Base-by-base conservation (phyloP, 1,140 invertebrate species). In the Apis cerana region DNA sequence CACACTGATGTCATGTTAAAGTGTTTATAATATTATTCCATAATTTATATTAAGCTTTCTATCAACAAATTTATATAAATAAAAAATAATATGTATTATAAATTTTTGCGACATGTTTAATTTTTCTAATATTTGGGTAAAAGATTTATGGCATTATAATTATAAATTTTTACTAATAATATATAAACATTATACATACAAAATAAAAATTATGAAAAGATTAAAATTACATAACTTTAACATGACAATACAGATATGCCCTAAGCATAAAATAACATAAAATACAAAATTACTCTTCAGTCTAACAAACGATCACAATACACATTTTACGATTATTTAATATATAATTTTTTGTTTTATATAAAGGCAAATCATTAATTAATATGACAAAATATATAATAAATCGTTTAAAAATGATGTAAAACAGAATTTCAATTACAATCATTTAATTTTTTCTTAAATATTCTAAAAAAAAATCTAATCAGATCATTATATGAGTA, bases 251-350 rank as follows among this genome's bases (percentile, higher is more conserved):
- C 21, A 52, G 19, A 21, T 23, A 68, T 48, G 13, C 5, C 12
- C 1, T 10, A 50, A 79, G 43, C 19, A 76, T 52, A 33, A 59
- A 67, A 50, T 27, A 71, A 80, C 10, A 23, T 79, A 69, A 61
- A 80, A 61, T 56, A 56, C 64, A 27, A 52, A 11, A n/a, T 58
- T 58, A 59, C 54, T 33, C 8, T 65, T 59, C 69, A 27, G 23
- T 80, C 61, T 79, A 83, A 23, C 56, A 59, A 83, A 65, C 58
- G 3, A 83, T 79, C 76, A 72, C 61, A 72, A 78, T 79, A 58
- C 69, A 84, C 62, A n/a, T 68, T 80, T 69, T 54, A 15, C 17
- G 3, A 52, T 48, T 67, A 56, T 5, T 11, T 67, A 75, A 68
- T 75, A 58, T 71, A 59, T 74, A 4, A 50, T 74, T 21, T 67